These are phyloP conservation scores for Antechinus stuartii DNA, from an alignment of 2,113 vertebrate species.

Conservation along the genomic window DNA sequence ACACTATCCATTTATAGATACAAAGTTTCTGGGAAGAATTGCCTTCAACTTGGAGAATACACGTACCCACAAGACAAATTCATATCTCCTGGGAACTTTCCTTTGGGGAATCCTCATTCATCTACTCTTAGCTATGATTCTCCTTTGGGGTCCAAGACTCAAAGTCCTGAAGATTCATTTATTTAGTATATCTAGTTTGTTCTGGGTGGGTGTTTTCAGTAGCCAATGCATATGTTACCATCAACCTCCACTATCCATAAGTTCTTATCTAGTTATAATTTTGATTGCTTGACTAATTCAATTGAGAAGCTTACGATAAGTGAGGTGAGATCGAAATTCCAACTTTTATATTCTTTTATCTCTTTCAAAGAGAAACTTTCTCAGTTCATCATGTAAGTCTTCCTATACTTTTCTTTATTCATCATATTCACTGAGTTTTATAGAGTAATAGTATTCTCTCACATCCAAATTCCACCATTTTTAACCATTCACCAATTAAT, in stretches of 20 bases:
- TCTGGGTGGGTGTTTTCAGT: background rate
- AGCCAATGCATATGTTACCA: background rate
- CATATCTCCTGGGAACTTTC: no score
- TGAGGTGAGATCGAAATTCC: background rate
- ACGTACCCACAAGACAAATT: no score
- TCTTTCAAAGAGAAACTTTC: background rate
- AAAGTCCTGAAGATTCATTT: no score
- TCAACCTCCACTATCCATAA: background rate
- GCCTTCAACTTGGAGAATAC: no score
- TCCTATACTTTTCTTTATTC: background rate
- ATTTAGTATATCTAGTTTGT: background rate
- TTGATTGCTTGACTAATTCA: background rate
- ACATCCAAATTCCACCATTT: background rate
- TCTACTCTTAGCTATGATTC: no score
- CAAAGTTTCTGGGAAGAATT: no score
- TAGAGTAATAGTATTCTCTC: background rate
- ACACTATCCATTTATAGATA: no score
- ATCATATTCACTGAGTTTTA: background rate
- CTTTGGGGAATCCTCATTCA: no score
- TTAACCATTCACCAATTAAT: background rate
- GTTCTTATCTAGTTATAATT: background rate
- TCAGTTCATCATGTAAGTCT: background rate
- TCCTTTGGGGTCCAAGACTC: no score
- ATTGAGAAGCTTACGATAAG: background rate
- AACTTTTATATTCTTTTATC: background rate